These are phyloP conservation scores for Pseudomyrmex gracilis DNA, from an alignment of 1,140 invertebrate genomes.

Conservation along the genomic window DNA sequence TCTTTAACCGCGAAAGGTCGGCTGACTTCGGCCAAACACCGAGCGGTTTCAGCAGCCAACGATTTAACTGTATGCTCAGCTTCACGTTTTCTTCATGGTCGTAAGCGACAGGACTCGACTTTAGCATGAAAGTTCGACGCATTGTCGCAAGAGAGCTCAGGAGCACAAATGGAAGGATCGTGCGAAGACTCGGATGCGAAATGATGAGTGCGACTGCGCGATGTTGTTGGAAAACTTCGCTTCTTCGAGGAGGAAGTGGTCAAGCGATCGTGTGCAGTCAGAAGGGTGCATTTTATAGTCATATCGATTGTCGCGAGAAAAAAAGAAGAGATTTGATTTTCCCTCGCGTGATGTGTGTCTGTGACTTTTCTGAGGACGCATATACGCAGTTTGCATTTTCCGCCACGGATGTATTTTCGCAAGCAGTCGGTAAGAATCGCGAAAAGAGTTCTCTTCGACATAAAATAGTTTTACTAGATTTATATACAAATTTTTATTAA, in stretches of 20 bases:
- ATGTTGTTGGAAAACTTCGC: background rate
- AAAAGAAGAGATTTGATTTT: too few species aligned
- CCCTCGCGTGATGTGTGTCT: too few species aligned
- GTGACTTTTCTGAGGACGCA: too few species aligned
- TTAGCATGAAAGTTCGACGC: background rate
- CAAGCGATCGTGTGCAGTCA: background rate
- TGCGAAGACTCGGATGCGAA: background rate
- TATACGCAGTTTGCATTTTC: too few species aligned
- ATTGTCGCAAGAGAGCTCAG: background rate
- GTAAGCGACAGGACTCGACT: background rate
- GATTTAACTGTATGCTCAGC: constrained; percentile 45
- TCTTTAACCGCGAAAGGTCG: background rate
- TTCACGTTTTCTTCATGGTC: constrained; percentile 2
- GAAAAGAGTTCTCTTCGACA: too few species aligned
- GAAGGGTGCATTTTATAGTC: background rate
- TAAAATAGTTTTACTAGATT: background rate
- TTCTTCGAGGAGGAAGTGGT: background rate
- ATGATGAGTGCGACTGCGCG: constrained; percentile 39
- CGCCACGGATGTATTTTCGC: too few species aligned
- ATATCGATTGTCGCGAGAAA: background rate
- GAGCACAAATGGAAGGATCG: background rate
- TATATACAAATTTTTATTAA: constrained; percentile 1
- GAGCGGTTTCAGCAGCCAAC: constrained; percentile 56
- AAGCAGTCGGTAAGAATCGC: too few species aligned
- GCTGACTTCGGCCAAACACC: constrained; percentile 56